Conservation (phyloP, 2,113 vertebrate genomes). For the Triplophysa tibetana region DNA sequence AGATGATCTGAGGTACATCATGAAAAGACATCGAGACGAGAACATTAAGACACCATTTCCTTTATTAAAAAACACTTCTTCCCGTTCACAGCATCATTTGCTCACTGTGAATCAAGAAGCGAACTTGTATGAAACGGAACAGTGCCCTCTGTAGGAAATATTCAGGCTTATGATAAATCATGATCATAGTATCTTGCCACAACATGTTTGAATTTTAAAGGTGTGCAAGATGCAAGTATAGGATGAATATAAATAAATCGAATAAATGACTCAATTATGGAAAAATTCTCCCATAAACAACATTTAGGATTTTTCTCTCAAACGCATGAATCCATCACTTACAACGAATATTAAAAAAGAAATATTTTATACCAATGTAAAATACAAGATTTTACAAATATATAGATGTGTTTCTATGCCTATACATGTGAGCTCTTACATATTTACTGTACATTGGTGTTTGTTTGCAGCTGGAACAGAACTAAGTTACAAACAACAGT, state of each 20-base stretch:
- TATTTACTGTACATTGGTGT: constrained; percentile 59
- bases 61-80: neutral
- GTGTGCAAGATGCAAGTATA: too few relatives aligned
- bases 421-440: constrained; percentile 60
- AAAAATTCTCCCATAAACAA: constrained; percentile 47
- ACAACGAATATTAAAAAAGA: constrained; percentile 55
- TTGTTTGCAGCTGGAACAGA: constrained; percentile 11
- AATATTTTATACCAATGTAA: constrained; percentile 61
- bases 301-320: constrained; percentile 56
- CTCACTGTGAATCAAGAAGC: too few relatives aligned
- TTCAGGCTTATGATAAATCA: neutral
- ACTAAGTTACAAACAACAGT: neutral
- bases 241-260: too few relatives aligned
- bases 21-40: too few relatives aligned
- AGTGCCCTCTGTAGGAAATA: constrained; percentile 33
- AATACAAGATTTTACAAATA: constrained; percentile 73
- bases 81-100: neutral
- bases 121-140: neutral
- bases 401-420: constrained; percentile 56
- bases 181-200: too few relatives aligned
- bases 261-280: neutral
- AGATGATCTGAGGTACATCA: too few relatives aligned
- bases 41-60: neutral
- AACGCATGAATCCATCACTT: constrained; percentile 52
- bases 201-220: too few relatives aligned